A percentile compares a stretch with the other conserved stretches of the same genome.
These are phyloP conservation scores for Gallinago solitaria DNA, from an alignment of 2,797 vertebrate species.

Conservation along the genomic window DNA sequence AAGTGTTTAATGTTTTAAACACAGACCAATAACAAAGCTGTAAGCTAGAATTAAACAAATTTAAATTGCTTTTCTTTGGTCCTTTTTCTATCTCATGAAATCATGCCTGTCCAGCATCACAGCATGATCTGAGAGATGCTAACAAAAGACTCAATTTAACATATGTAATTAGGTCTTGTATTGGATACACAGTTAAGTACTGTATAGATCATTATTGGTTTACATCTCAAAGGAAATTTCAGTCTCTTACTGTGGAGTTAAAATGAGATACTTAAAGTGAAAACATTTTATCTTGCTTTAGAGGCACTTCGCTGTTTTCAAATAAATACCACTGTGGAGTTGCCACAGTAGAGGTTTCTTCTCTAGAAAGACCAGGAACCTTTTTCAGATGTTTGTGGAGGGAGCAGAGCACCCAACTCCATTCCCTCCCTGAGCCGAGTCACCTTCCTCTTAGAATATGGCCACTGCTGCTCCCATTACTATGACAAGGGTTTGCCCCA, in stretches of 20 bases:
- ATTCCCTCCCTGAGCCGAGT: background rate
- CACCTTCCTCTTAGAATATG: background rate
- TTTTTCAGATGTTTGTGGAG: background rate
- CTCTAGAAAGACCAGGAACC: background rate
- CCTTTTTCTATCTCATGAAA: background rate
- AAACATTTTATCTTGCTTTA: background rate
- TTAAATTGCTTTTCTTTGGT: background rate
- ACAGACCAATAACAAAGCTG: background rate
- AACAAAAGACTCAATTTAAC: background rate
- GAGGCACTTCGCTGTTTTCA: background rate
- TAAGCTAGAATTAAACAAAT: background rate
- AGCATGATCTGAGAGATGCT: background rate
- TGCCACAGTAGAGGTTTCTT: background rate
- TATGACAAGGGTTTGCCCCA: background rate
- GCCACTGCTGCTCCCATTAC: background rate
- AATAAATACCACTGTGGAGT: background rate
- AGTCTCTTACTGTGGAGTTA: background rate
- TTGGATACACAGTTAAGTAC: background rate
- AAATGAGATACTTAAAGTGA: background rate
- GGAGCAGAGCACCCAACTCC: background rate
- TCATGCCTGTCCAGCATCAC: background rate
- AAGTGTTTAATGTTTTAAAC: background rate
- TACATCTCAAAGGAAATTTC: background rate
- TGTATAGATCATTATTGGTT: background rate
- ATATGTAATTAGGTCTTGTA: background rate